These are phyloP conservation scores for Synanceia verrucosa DNA, from an alignment of 2,797 vertebrate species.

Conservation along the genomic window DNA sequence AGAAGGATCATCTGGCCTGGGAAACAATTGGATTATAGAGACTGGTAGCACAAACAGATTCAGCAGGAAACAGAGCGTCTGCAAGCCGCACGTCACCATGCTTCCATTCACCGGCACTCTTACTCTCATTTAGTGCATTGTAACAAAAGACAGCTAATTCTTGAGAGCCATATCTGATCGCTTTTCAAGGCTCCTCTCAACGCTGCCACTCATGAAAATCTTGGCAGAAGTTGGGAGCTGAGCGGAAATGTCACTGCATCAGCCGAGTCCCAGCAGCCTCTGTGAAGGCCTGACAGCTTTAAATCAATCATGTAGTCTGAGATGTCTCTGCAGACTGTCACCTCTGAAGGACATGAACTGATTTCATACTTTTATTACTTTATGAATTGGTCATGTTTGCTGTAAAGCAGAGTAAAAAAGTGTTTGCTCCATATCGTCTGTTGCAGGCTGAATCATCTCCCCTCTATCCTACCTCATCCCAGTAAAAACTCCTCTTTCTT, in stretches of 20 bases:
- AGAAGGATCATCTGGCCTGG: not conserved
- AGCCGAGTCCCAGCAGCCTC: conserved; percentile 34
- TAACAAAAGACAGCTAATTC: conserved; percentile 18
- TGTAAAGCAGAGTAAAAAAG: not conserved
- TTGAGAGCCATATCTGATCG: conserved; percentile 22
- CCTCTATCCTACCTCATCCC: not conserved
- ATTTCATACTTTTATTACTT: not conserved
- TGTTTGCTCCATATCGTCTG: not conserved
- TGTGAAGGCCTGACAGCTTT: conserved; percentile 48
- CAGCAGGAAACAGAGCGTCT: not conserved
- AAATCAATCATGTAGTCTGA: conserved; percentile 43
- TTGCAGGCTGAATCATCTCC: not conserved
- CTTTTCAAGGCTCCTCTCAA: conserved; percentile 26
- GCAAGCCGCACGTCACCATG: not conserved
- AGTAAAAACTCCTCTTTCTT: no score
- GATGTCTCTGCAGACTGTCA: conserved; percentile 18
- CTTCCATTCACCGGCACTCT: not conserved
- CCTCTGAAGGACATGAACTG: conserved; percentile 20
- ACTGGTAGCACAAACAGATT: conserved; percentile 2
- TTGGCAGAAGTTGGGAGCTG: conserved; percentile 37
- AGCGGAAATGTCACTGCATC: conserved; percentile 42
- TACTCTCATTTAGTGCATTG: conserved; percentile 1
- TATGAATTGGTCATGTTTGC: not conserved
- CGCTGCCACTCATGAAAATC: conserved; percentile 31
- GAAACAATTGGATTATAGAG: conserved; percentile 13